A percentile compares a stretch with the other conserved stretches of the same genome.
phyloP scores from a whole-genome alignment of 2,888 invertebrate genomes.

The Ctenicera cuprea region DNA sequence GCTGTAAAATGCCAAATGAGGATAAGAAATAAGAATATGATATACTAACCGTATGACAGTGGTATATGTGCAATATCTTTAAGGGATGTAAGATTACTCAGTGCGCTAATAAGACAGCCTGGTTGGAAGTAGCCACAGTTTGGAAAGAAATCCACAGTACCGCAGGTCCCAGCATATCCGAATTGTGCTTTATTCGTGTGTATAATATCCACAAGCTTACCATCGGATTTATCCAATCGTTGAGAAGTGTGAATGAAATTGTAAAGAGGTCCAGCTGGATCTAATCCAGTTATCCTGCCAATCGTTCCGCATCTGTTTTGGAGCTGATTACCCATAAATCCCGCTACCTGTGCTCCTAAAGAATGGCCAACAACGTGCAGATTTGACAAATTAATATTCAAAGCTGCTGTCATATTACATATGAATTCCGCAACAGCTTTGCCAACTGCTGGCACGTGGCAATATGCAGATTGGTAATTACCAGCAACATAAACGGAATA shows the following conservation, averaged over 20 bases:
- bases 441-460: neutral
- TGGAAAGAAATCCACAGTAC: constrained; percentile 33
- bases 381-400: neutral
- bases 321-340: no score
- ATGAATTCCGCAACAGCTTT: neutral
- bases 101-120: constrained; percentile 13
- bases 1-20: no score
- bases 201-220: constrained; percentile 5
- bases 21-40: no score
- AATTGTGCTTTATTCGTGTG: constrained; percentile 3
- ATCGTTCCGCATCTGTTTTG: neutral
- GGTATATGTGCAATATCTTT: neutral
- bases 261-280: constrained; percentile 15
- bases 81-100: neutral
- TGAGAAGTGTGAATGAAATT: neutral
- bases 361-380: constrained; percentile 3
- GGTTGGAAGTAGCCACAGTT: constrained; percentile 36
- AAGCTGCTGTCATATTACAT: neutral
- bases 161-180: constrained; percentile 16
- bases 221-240: constrained; percentile 4
- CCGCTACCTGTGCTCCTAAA: neutral
- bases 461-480: neutral
- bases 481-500: neutral
- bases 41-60: constrained; percentile 9
- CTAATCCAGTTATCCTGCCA: constrained; percentile 11